These are phyloP conservation scores for Leptobrachium ailaonicum DNA, from an alignment of 2,113 vertebrate species.

Conservation along the genomic window DNA sequence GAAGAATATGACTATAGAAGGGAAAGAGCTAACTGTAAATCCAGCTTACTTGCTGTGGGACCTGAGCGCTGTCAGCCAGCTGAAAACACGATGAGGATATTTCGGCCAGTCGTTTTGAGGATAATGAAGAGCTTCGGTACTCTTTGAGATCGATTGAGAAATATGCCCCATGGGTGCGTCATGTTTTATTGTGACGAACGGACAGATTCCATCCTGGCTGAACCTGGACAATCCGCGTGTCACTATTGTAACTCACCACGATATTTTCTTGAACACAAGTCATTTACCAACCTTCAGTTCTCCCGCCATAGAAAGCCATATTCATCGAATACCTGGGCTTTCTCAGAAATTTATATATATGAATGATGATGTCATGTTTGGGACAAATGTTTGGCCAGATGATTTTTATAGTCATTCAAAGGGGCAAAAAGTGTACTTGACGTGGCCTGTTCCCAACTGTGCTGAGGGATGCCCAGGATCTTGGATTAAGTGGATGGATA, in stretches of 20 bases:
- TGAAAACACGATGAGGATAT: constrained; percentile 94
- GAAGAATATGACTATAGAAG: constrained; percentile 95
- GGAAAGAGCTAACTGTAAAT: constrained; percentile 85
- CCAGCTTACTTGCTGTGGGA: constrained; percentile 92
- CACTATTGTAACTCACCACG: constrained; percentile 89
- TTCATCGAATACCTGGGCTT: constrained; percentile 92
- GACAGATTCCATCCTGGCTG: constrained; percentile 98
- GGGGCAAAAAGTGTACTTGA: constrained; percentile 98
- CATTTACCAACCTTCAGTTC: constrained; percentile 98
- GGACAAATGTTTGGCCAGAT: constrained; percentile 96
- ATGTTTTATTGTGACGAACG: constrained; percentile 93
- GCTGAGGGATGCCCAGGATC: constrained; percentile 96
- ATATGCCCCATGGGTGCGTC: constrained; percentile 94
- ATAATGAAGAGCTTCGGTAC: constrained; percentile 95
- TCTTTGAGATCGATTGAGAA: constrained; percentile 90
- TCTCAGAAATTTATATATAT: constrained; percentile 98
- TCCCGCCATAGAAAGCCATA: constrained; percentile 95
- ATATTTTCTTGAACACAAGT: constrained; percentile 87
- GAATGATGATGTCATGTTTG: constrained; percentile 98
- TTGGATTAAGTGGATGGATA: constrained; percentile 98
- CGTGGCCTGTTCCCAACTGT: constrained; percentile 98
- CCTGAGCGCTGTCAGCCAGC: constrained; percentile 90
- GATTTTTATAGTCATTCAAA: constrained; percentile 98
- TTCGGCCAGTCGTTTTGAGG: constrained; percentile 94
- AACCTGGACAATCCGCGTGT: constrained; percentile 94